Conservation (phyloP, 2,797 vertebrate genomes). For the Anguilla megastoma region DNA sequence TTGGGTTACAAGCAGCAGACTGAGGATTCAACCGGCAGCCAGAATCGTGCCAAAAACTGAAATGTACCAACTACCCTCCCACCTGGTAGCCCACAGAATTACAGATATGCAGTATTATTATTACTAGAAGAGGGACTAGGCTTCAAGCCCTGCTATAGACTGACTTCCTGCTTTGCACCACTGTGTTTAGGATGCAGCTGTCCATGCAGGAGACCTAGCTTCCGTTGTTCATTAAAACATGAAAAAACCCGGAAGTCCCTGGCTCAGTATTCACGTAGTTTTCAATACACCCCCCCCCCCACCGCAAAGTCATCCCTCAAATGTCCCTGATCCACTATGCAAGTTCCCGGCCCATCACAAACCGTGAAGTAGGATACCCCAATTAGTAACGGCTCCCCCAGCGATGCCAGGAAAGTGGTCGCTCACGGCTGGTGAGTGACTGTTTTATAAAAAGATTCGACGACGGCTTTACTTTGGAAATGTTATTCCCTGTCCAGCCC, state of each 20-base stretch:
- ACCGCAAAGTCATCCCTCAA: neutral
- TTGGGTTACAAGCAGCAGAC: constrained; percentile 43
- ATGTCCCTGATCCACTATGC: neutral
- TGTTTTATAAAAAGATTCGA: neutral
- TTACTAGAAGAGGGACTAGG: neutral
- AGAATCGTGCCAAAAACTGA: neutral
- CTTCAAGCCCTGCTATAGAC: neutral
- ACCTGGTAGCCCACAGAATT: neutral
- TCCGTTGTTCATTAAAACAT: constrained; percentile 21
- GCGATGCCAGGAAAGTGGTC: neutral
- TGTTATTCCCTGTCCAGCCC: neutral
- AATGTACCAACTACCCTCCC: neutral
- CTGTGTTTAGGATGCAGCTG: neutral
- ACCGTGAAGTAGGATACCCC: neutral
- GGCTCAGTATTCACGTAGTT: neutral
- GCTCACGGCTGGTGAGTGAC: neutral
- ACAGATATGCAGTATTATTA: neutral
- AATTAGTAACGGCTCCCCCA: neutral
- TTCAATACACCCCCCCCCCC: neutral
- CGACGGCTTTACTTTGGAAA: neutral
- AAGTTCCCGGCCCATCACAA: neutral
- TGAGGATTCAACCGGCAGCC: neutral
- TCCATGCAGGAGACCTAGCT: neutral
- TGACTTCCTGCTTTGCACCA: neutral
- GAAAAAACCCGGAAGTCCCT: neutral